These are phyloP conservation scores for Meteorus colon DNA, from an alignment of 2,888 invertebrate genomes.

Conservation along the genomic window DNA sequence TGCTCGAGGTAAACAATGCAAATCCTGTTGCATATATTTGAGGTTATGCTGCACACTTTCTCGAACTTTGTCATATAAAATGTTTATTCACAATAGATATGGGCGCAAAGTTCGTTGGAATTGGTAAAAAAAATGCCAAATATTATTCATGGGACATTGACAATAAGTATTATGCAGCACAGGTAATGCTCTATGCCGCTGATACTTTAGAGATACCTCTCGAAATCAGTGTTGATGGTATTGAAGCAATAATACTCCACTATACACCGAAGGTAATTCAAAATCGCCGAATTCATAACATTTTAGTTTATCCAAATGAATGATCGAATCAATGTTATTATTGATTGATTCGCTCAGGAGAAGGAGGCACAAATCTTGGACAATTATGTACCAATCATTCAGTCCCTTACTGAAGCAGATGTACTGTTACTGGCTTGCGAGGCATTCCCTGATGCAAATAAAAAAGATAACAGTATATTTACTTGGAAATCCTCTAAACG, in stretches of 20 bases:
- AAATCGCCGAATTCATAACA: background rate
- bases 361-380: constrained; percentile 57
- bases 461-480: constrained; percentile 75
- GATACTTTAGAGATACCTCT: constrained; percentile 70
- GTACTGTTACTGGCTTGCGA: constrained; percentile 64
- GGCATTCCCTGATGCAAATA: constrained; percentile 66
- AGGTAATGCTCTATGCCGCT: constrained; percentile 77
- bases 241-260: constrained; percentile 79
- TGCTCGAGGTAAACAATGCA: constrained; percentile 63
- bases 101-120: constrained; percentile 61
- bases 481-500: constrained; percentile 3
- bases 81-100: constrained; percentile 56
- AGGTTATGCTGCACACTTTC: constrained; percentile 36
- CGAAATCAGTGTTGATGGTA: constrained; percentile 73
- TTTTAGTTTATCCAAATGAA: constrained; percentile 51
- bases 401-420: constrained; percentile 61
- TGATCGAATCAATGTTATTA: constrained; percentile 63
- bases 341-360: constrained; percentile 58
- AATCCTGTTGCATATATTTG: constrained; percentile 20
- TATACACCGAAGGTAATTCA: constrained; percentile 77
- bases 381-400: constrained; percentile 60
- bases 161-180: constrained; percentile 83
- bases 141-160: constrained; percentile 77
- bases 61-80: constrained; percentile 11
- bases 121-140: constrained; percentile 61